Evolutionary conservation across 2,113 vertebrate genomes (phyloP).

Genomic region (Rhabdomys dilectus): DNA sequence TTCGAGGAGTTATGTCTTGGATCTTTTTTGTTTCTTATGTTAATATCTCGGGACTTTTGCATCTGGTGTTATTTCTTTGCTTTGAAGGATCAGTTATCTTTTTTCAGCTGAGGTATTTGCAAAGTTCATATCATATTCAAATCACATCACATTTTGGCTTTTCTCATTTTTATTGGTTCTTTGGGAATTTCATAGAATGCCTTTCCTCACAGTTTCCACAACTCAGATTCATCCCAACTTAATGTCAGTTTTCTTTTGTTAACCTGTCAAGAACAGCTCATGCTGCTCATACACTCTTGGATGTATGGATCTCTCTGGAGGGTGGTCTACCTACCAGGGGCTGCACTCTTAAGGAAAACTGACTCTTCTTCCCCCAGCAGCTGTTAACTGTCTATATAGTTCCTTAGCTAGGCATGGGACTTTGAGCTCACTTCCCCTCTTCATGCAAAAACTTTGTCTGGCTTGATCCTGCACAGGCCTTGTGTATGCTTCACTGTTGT

Average conservation of each 20-base stretch:
- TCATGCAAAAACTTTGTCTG: neutral
- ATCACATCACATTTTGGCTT: neutral
- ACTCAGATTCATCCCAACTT: neutral
- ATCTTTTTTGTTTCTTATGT: neutral
- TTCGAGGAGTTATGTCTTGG: neutral
- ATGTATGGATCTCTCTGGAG: neutral
- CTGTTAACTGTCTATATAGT: neutral
- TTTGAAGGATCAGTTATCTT: neutral
- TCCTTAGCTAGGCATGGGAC: neutral
- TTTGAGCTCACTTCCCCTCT: neutral
- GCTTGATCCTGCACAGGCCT: neutral
- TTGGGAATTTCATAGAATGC: neutral
- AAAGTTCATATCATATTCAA: neutral
- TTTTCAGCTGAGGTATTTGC: neutral
- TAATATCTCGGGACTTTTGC: neutral
- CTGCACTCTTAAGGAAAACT: neutral
- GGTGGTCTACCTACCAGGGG: neutral
- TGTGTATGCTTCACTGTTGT: neutral
- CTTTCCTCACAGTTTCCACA: neutral
- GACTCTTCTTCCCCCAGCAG: neutral
- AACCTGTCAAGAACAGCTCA: neutral
- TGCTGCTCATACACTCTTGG: neutral
- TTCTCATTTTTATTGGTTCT: neutral
- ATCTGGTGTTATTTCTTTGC: neutral
- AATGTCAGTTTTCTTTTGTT: neutral